phyloP scores from a whole-genome alignment of 2,113 vertebrate species.

The Colinus virginianus region DNA sequence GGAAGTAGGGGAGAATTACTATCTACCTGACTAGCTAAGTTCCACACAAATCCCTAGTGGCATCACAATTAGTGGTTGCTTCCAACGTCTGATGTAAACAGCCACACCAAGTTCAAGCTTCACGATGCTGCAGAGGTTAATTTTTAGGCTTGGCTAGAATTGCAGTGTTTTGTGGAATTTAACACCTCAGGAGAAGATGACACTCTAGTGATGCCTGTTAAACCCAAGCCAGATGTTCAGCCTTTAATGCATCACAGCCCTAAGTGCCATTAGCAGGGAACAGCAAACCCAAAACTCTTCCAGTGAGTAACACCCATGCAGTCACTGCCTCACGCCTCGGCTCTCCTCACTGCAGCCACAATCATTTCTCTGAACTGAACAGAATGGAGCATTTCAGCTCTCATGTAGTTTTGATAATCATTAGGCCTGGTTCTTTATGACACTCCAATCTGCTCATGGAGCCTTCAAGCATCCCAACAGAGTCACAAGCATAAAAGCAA shows the following conservation, averaged over 20 bases:
- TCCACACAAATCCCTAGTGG: neutral
- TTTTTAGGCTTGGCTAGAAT: neutral
- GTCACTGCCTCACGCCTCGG: neutral
- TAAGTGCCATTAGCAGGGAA: neutral
- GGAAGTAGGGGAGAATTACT: neutral
- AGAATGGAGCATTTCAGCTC: neutral
- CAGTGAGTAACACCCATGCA: neutral
- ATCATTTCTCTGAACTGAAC: neutral
- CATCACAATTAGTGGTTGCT: neutral
- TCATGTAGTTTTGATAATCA: neutral
- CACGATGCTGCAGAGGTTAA: neutral
- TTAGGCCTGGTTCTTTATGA: neutral
- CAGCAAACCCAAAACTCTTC: neutral
- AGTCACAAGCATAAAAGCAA: neutral
- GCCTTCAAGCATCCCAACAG: neutral
- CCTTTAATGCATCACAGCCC: neutral
- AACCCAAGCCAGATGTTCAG: conserved; percentile 47
- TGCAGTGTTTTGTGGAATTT: conserved; percentile 31
- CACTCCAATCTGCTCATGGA: neutral
- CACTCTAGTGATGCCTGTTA: neutral
- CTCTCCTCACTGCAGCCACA: neutral
- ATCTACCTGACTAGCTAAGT: neutral
- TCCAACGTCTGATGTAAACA: neutral
- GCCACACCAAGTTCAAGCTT: neutral
- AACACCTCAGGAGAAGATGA: conserved; percentile 42